phyloP scores from a whole-genome alignment of 2,888 invertebrate species.

The Ophion ellenae region DNA sequence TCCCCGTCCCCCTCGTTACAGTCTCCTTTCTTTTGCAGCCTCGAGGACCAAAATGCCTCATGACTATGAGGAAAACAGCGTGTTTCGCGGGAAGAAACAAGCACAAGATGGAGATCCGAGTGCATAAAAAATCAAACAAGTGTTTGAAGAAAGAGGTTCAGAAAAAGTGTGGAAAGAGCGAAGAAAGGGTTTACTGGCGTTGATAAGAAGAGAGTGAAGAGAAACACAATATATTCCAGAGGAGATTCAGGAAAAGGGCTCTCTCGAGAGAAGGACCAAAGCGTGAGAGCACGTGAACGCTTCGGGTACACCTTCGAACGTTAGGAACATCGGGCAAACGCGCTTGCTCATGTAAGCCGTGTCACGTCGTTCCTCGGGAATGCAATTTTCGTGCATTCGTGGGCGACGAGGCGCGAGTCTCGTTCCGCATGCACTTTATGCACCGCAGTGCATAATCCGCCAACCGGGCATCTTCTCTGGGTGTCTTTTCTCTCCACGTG shows the following conservation, averaged over 20 bases:
- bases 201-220: conserved; percentile 27
- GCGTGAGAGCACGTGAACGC: conserved; percentile 8
- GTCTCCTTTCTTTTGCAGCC: too few relatives aligned
- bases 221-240: conserved; percentile 55
- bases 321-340: conserved; percentile 40
- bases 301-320: conserved; percentile 62
- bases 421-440: conserved; percentile 79
- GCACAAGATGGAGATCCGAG: conserved; percentile 6
- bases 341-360: conserved; percentile 63
- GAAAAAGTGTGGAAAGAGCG: conserved; percentile 13
- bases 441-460: conserved; percentile 79
- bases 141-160: neutral
- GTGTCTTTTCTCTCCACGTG: conserved; percentile 22
- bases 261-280: conserved; percentile 34
- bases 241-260: conserved; percentile 54
- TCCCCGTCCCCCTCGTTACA: neutral
- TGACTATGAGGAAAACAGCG: conserved; percentile 35
- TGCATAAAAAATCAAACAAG: neutral
- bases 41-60: conserved; percentile 20
- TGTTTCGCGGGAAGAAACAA: conserved; percentile 37
- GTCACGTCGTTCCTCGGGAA: conserved; percentile 70
- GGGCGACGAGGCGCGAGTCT: conserved; percentile 76
- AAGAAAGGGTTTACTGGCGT: conserved; percentile 31
- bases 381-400: conserved; percentile 77
- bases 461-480: conserved; percentile 60